phyloP scores from a whole-genome alignment of 2,888 invertebrate genomes.

The Penaeus monodon region DNA sequence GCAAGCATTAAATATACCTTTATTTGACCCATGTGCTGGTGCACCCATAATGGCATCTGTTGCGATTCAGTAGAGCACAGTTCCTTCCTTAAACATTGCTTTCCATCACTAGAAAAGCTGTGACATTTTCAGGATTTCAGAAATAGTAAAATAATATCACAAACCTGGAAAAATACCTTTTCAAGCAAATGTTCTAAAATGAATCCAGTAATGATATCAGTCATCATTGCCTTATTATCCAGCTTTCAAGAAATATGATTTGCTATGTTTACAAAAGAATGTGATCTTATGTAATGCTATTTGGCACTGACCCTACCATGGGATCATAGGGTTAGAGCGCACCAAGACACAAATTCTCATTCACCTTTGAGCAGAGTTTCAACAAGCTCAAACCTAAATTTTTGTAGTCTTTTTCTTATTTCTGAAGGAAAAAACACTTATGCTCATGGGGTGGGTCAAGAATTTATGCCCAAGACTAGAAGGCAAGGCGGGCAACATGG shows the following conservation, averaged over 20 bases:
- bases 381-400: conserved; percentile 1
- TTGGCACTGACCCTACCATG: conserved; percentile 29
- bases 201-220: not conserved
- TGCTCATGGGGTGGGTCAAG: not conserved
- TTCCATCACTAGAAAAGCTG: too few relatives aligned
- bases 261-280: not conserved
- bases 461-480: conserved; percentile 26
- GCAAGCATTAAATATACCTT: conserved; percentile 29
- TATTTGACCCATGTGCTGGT: conserved; percentile 14
- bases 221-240: not conserved
- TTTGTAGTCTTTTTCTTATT: not conserved
- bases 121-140: too few relatives aligned
- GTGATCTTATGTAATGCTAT: not conserved
- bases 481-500: conserved; percentile 10
- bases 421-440: not conserved
- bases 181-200: too few relatives aligned
- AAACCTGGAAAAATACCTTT: too few relatives aligned
- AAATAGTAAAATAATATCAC: too few relatives aligned
- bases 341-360: conserved; percentile 11
- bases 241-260: not conserved
- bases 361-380: conserved; percentile 11
- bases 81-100: not conserved
- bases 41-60: conserved; percentile 2
- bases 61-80: not conserved
- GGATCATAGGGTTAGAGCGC: conserved; percentile 8